Evolutionary conservation across 2,113 vertebrate species (phyloP).

Genomic region (Vimba vimba): DNA sequence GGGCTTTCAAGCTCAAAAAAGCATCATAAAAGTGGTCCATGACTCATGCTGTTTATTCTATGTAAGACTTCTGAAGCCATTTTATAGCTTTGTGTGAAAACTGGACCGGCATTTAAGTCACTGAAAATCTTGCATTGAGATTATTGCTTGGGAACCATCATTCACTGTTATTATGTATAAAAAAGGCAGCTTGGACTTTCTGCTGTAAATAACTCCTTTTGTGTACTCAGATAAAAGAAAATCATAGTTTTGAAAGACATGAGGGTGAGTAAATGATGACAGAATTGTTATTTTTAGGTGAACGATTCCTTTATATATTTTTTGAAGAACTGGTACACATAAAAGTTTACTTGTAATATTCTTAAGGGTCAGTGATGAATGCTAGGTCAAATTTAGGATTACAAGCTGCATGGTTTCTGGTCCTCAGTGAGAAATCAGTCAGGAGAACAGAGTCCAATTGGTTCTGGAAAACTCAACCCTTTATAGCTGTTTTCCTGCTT

Average conservation of each 20-base stretch:
- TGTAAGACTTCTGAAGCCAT: background rate
- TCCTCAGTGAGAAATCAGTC: constrained; percentile 33
- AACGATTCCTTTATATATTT: background rate
- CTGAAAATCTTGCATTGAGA: background rate
- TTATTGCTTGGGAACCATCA: background rate
- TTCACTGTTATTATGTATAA: background rate
- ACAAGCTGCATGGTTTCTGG: background rate
- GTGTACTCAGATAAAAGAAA: background rate
- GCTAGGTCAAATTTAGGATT: background rate
- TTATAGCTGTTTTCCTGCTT: constrained; percentile 9
- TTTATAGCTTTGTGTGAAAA: background rate
- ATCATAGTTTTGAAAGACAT: background rate
- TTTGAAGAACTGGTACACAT: background rate
- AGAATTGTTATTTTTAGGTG: background rate
- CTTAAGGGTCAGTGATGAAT: background rate
- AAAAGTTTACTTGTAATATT: background rate
- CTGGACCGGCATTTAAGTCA: background rate
- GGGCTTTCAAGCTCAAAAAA: background rate
- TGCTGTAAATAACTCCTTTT: background rate
- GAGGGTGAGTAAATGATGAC: background rate
- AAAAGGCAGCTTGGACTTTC: background rate
- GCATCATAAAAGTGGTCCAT: background rate
- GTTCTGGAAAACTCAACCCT: constrained; percentile 23
- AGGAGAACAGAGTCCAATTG: constrained; percentile 1
- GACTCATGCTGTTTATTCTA: background rate